Evolutionary conservation across 2,888 invertebrate species (phyloP), one percentile per base, ranked within the genome.

Genomic region (Epistrophe grossulariae): DNA sequence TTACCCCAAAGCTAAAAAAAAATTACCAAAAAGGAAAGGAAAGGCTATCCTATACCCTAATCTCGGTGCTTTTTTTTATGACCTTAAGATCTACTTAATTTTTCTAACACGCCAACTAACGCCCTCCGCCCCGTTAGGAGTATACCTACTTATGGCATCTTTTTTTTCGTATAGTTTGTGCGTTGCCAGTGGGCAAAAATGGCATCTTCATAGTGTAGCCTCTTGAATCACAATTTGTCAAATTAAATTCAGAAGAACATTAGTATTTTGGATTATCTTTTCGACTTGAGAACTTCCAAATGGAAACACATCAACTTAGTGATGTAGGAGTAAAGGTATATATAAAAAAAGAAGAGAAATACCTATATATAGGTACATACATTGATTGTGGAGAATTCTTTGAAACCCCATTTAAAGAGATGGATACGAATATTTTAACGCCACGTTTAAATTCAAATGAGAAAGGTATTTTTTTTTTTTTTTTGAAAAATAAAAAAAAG

Each of bases 31-130:
- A 35, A 35, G 38, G 13, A 10, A 40, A 13, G 4, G 19, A 24
- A 52, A 52, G 52, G 5, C 52, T 28, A 28, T 28, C 9, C 31
- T 31, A 35, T 35, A 38, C 57, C 73, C n/a, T 84, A 84, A 79
- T 79, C 79, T 74, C 59, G 50, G 64, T 79, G 74, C 48, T 50
- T 55, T 74, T 52, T 79, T 74, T 79, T 73, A 79, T 84, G 79
- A 43, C 79, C 35, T 57, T 79, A 79, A 79, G 74, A 50, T 70
- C 35, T 52, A 62, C 72, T 79, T 83, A 74, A 70, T 83, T 73
- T 73, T 62, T 70, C 79, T 55, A 43, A 70, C 70, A 55, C 55
- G 24, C 70, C 68, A 43, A 13, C 59, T 2, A 15, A 4, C 31
- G 57, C 31, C 35, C 19, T 6, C 38, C 38, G 31, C n/a, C 6